Percentiles rank a stretch among this genome's conserved stretches.
These are phyloP conservation scores for Delphinus delphis DNA, from an alignment of 2,113 vertebrate species.

Conservation along the genomic window DNA sequence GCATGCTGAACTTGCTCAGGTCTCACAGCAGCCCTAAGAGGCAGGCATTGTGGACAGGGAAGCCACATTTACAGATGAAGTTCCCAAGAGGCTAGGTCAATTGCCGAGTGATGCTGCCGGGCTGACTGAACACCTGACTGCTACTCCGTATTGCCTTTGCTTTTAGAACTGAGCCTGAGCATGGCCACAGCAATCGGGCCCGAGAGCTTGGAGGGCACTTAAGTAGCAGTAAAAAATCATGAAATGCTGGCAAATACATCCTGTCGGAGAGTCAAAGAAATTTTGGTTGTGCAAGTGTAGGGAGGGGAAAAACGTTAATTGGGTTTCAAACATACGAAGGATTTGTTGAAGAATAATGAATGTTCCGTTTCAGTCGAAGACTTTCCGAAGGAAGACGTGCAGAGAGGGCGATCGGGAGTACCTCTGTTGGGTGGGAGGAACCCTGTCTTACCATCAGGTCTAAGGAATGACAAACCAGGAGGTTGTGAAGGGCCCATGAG, in stretches of 20 bases:
- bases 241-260: neutral
- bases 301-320: neutral
- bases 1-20: neutral
- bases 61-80: neutral
- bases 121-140: neutral
- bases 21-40: neutral
- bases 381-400: neutral
- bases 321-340: neutral
- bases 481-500: neutral
- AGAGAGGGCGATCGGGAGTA: neutral
- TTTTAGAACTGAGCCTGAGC: neutral
- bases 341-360: conserved; percentile 1
- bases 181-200: neutral
- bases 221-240: too few relatives aligned
- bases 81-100: neutral
- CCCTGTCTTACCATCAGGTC: neutral
- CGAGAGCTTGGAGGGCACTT: neutral
- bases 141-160: neutral
- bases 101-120: neutral
- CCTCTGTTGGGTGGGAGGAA: neutral
- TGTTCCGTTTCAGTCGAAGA: neutral
- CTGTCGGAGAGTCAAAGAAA: neutral
- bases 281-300: neutral
- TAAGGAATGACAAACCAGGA: neutral
- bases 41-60: neutral